Base-by-base conservation (phyloP, 2,888 invertebrate genomes). In the Zelleria hepariella region DNA sequence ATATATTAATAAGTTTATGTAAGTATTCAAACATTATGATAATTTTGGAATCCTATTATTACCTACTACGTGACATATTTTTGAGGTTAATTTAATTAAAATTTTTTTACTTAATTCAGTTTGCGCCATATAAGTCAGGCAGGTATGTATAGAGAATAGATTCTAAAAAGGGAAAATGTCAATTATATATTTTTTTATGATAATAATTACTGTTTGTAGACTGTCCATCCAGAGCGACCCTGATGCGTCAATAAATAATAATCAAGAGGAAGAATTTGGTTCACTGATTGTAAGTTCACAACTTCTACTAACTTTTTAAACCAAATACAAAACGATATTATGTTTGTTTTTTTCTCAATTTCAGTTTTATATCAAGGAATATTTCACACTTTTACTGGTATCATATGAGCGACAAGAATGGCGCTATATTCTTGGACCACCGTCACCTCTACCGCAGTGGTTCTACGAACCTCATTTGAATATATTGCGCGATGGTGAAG, bases 321-420 rank as follows among this genome's bases (percentile, higher is more conserved):
- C 7, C 7, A 32, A 5, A 32, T 10, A 32, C 10, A 32, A 32
- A 32, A 32, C 0, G 2, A 10, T 32, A 2, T 2, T 32, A 5
- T 7, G 32, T 32, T 32, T 32, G 10, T 7, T 10, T 32, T 32
- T 5, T 32, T 32, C 6, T 10, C 7, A 5, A 5, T 76, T 74
- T 8, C 74, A 81, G 80, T 26, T 81, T 27, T 74, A 68, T 59
- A 76, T 82, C 63, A 70, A 72, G 65, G 75, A 74, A 0, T 65
- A 66, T 0, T 72, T 69, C 63, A 68, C 75, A 2, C 68, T 72
- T 0, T 51, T 80, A 2, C 60, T 69, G 8, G 64, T 81, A 2
- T 71, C 65, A 8, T 62, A 64, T 8, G 74, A 67, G 2, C 61
- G 49, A 3, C 66, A 69, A n/a, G 65, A 67, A 26, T 75, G 74